These are phyloP conservation scores for Ictalurus punctatus DNA, from an alignment of 2,113 vertebrate species.

Conservation along the genomic window DNA sequence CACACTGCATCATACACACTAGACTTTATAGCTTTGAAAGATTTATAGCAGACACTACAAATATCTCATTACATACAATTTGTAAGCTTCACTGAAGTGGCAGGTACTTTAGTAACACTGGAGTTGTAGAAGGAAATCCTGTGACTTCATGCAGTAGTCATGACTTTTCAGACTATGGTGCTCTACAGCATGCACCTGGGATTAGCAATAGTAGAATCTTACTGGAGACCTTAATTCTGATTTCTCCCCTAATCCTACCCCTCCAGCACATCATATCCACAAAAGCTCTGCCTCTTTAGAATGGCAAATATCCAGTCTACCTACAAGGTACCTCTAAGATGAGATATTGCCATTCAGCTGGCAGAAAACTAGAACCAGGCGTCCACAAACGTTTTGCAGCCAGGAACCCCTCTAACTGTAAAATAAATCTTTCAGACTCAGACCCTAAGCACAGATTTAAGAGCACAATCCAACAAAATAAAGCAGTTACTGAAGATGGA, in stretches of 20 bases:
- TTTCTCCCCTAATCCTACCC: neutral
- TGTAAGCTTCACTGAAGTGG: neutral
- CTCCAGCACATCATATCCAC: neutral
- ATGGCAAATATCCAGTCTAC: neutral
- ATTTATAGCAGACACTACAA: neutral
- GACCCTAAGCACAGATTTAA: neutral
- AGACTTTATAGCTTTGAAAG: neutral
- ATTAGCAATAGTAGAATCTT: conserved; percentile 81
- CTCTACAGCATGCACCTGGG: neutral
- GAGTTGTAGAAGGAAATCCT: neutral
- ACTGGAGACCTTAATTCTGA: conserved; percentile 80
- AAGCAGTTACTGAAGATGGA: neutral
- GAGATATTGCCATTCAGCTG: neutral
- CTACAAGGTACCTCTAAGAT: neutral
- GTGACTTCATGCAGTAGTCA: neutral
- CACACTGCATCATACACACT: neutral
- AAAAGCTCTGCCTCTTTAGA: neutral
- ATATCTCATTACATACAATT: conserved; percentile 9
- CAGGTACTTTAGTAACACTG: neutral
- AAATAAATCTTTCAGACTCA: neutral
- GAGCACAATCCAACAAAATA: neutral
- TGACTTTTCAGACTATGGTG: neutral
- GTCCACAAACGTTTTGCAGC: neutral
- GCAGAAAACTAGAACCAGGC: neutral
- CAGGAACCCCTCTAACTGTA: neutral